Base-by-base conservation (phyloP, 2,797 vertebrate species). In the Alca torda region DNA sequence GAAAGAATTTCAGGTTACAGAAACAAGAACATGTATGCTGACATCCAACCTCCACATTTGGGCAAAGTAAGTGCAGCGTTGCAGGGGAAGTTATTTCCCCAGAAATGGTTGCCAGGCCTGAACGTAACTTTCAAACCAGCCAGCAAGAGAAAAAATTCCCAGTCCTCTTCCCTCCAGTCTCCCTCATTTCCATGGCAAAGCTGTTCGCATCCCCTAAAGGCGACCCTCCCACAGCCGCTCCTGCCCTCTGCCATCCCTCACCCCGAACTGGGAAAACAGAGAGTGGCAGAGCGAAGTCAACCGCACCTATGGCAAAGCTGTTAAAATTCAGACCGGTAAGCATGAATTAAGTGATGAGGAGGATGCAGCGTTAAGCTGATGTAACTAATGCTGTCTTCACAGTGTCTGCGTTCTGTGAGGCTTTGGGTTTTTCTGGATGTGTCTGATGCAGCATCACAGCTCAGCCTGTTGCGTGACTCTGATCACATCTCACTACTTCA, bases 211-310 rank as follows among this genome's bases (percentile, higher is more conserved):
- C n/a, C n/a, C 25, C 12, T n/a, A 13, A 30, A 67, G 48, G 33
- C 7, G 19, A 69, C 39, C 17, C 13, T 64, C 20, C 65, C 23
- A 61, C 26, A 35, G 35, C 33, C 70, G 26, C 54, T 64, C 70
- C 41, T n/a, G 54, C 21, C 4, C 1, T 4, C 13, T 5, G 23
- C 1, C 3, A 51, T 7, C n/a, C 48, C 65, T 33, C 2, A 60
- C 35, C 31, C 13, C n/a, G 0, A 41, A 45, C 28, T 3, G 19
- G 33, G 45, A 33, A 46, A 10, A n/a, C 20, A 60, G 33, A 65
- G 43, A 15, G 41, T 5, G 25, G n/a, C 59, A 70, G 31, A 43
- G 53, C 7, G 0, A 72, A 65, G 41, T 30, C 41, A 65, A 12
- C 33, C 1, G 1, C 4, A 5, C 11, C 11, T 46, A 28, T 9